phyloP scores from a whole-genome alignment of 2,888 invertebrate species.

The Apotomis capreana region DNA sequence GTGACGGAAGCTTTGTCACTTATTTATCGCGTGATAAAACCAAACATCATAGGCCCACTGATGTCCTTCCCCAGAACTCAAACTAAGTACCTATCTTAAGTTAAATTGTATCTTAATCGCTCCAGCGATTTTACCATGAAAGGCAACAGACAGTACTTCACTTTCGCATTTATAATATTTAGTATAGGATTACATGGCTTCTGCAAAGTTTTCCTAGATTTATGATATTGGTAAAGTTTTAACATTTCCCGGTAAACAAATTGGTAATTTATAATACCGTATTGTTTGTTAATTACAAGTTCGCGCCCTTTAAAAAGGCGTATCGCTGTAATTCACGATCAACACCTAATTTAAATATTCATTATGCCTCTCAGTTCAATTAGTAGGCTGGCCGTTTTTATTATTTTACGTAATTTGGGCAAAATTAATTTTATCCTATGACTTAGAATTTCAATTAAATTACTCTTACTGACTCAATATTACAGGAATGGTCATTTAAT shows the following conservation, averaged over 20 bases:
- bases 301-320: constrained; percentile 1
- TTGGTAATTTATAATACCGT: constrained; percentile 30
- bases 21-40: too few species aligned
- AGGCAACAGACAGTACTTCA: background rate
- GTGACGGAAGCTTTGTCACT: too few species aligned
- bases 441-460: background rate
- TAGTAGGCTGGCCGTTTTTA: background rate
- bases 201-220: constrained; percentile 29
- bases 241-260: constrained; percentile 28
- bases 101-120: too few species aligned
- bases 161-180: too few species aligned
- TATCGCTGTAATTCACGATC: constrained; percentile 7
- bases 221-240: constrained; percentile 37
- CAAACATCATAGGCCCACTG: too few species aligned
- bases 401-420: background rate
- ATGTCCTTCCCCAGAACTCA: too few species aligned
- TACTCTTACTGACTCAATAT: background rate
- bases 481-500: too few species aligned
- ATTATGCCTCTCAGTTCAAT: background rate
- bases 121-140: too few species aligned
- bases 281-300: constrained; percentile 23
- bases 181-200: constrained; percentile 6
- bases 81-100: too few species aligned
- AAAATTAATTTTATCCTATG: too few species aligned
- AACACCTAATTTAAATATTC: constrained; percentile 12